These are phyloP conservation scores for Sericinus montela DNA, from an alignment of 2,888 invertebrate genomes.

Conservation along the genomic window DNA sequence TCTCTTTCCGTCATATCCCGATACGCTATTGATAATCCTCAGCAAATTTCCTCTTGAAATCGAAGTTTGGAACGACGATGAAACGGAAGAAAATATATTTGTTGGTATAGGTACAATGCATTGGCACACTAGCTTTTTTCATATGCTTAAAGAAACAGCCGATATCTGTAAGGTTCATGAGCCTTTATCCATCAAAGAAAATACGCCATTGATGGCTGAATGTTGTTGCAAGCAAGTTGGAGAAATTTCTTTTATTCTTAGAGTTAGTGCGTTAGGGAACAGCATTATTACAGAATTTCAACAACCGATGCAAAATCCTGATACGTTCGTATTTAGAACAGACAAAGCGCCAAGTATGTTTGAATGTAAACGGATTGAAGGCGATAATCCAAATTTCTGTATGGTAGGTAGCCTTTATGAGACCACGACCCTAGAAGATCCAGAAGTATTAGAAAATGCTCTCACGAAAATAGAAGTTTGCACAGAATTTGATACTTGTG, in stretches of 20 bases:
- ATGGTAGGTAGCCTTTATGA: constrained; percentile 68
- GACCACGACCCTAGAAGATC: constrained; percentile 66
- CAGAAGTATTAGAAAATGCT: constrained; percentile 42
- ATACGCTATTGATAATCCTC: constrained; percentile 61
- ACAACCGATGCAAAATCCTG: constrained; percentile 57
- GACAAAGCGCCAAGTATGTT: constrained; percentile 69
- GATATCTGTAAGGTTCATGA: constrained; percentile 49
- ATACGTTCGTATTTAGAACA: constrained; percentile 62
- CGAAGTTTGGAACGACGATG: constrained; percentile 67
- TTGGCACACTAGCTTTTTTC: constrained; percentile 70
- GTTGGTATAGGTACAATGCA: constrained; percentile 62
- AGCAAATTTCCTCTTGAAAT: constrained; percentile 71
- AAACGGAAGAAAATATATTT: constrained; percentile 52
- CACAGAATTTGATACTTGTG: constrained; percentile 61
- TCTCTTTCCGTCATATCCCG: constrained; percentile 70
- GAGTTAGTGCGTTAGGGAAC: constrained; percentile 71
- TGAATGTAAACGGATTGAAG: constrained; percentile 58
- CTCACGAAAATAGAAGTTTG: constrained; percentile 59
- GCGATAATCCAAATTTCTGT: constrained; percentile 63
- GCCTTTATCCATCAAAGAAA: constrained; percentile 54
- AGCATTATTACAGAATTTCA: constrained; percentile 69
- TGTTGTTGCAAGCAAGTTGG: constrained; percentile 62
- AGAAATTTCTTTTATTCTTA: constrained; percentile 62
- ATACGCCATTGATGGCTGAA: constrained; percentile 42
- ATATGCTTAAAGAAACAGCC: constrained; percentile 65